Conservation (phyloP, 2,113 vertebrate genomes). For the Thermophis baileyi region DNA sequence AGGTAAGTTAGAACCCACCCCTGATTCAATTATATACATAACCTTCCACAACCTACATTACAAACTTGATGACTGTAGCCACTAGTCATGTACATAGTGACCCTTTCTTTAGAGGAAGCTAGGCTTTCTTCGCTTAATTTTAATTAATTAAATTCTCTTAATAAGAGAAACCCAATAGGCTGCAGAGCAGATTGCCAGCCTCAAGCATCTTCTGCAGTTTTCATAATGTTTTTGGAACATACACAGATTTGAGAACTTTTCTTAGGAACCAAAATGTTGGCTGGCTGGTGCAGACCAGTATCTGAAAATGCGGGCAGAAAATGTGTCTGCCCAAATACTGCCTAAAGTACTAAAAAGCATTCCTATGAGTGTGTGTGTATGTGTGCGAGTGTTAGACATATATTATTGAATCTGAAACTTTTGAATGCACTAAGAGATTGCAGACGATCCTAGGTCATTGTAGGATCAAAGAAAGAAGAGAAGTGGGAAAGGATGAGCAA, state of each 20-base stretch:
- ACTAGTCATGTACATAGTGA: not conserved
- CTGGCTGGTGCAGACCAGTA: not conserved
- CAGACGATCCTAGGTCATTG: not conserved
- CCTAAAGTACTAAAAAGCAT: not conserved
- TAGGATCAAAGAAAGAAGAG: not conserved
- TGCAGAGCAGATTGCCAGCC: not conserved
- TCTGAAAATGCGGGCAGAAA: not conserved
- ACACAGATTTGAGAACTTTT: not conserved
- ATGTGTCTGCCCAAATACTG: not conserved
- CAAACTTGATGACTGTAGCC: not conserved
- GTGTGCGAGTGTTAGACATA: not conserved
- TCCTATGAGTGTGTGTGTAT: not conserved
- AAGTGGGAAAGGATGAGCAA: slow-evolving; percentile 21
- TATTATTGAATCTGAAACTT: not conserved
- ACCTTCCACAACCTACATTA: not conserved
- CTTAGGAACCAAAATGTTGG: not conserved
- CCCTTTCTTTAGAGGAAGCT: not conserved
- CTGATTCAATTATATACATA: not conserved
- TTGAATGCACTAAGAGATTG: not conserved
- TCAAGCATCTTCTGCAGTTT: not conserved
- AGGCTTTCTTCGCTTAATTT: not conserved
- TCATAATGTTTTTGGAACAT: not conserved
- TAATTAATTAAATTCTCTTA: not conserved
- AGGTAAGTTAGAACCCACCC: too few species aligned
- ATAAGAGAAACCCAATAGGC: not conserved